Evolutionary conservation across 1,140 invertebrate species (phyloP).

Genomic region (Parasteatoda tepidariorum): DNA sequence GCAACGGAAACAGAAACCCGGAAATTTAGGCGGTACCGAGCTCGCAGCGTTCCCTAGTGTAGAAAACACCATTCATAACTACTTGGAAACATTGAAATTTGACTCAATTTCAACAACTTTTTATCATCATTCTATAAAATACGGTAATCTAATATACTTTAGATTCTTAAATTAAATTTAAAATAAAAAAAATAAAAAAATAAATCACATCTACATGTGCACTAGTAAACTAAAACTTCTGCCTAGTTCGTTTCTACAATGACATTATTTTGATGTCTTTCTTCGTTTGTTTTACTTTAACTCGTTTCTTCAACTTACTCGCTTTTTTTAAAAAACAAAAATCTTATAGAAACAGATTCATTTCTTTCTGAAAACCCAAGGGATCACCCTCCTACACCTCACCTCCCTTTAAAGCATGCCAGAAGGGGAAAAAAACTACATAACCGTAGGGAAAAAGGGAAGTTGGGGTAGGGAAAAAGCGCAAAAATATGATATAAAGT

Average conservation of each 20-base stretch:
- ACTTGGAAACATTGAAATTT: no score
- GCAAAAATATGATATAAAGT: slow-evolving; percentile 58
- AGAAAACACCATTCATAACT: no score
- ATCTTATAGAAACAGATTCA: background rate
- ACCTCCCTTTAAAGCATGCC: slow-evolving; percentile 40
- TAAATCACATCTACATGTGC: no score
- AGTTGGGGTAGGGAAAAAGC: background rate
- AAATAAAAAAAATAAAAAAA: no score
- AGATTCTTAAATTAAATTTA: no score
- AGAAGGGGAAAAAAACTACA: slow-evolving; percentile 42
- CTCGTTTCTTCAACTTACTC: background rate
- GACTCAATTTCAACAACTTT: no score
- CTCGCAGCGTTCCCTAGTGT: no score
- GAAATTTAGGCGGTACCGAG: no score
- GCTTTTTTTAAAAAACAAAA: background rate
- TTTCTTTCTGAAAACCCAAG: background rate
- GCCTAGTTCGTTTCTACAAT: background rate
- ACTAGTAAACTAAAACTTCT: no score
- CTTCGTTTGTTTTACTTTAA: background rate
- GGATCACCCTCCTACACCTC: background rate
- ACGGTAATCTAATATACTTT: no score
- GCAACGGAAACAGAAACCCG: no score
- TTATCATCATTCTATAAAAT: no score
- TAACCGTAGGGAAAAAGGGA: slow-evolving; percentile 3
- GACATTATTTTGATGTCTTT: background rate